Conservation (phyloP, 2,797 vertebrate genomes). For the Parauchenoglanis ngamensis region DNA sequence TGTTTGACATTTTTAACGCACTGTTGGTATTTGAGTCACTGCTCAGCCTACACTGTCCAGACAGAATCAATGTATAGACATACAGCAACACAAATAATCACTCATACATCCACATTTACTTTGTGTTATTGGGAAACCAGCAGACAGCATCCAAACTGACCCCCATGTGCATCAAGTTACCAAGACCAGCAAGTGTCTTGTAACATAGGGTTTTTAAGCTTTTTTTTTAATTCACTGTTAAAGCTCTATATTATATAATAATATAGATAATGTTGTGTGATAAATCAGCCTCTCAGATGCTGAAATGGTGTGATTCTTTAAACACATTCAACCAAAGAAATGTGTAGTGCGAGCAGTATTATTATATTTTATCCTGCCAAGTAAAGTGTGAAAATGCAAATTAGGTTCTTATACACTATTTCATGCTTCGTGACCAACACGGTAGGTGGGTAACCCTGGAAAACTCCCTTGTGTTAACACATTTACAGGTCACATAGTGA, state of each 20-base stretch:
- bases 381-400: not conserved
- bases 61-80: constrained; percentile 50
- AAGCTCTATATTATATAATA: not conserved
- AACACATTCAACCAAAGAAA: not conserved
- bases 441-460: not conserved
- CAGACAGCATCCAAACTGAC: constrained; percentile 6
- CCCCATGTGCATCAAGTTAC: not conserved
- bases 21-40: constrained; percentile 44
- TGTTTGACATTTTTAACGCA: constrained; percentile 54
- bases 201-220: not conserved
- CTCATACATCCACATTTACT: not conserved
- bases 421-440: not conserved
- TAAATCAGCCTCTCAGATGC: not conserved
- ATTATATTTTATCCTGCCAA: not conserved
- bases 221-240: not conserved
- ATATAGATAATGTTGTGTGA: not conserved
- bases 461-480: not conserved
- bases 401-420: not conserved
- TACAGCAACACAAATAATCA: constrained; percentile 31
- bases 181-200: not conserved
- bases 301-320: not conserved
- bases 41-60: constrained; percentile 26
- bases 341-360: not conserved
- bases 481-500: not conserved
- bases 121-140: constrained; percentile 3